Conservation (phyloP, 2,888 invertebrate species). For the Neoaliturus tenellus region DNA sequence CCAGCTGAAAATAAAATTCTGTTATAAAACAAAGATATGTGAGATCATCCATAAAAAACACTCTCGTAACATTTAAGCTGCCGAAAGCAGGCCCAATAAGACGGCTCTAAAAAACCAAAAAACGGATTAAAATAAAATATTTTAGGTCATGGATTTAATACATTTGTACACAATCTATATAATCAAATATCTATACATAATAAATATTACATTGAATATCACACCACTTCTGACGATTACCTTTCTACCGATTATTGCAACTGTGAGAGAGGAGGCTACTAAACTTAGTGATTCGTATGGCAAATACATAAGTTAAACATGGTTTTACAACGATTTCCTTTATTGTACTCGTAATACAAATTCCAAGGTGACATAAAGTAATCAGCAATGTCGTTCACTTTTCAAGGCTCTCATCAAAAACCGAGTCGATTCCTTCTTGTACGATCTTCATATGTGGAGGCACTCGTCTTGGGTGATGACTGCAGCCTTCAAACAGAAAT, state of each 20-base stretch:
- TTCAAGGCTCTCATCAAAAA: slow-evolving; percentile 12
- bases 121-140: slow-evolving; percentile 3
- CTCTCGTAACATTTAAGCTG: slow-evolving; percentile 8
- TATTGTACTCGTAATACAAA: slow-evolving; percentile 41
- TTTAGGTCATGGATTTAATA: slow-evolving; percentile 44
- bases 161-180: slow-evolving; percentile 47
- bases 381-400: slow-evolving; percentile 9
- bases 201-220: slow-evolving; percentile 46
- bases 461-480: neutral
- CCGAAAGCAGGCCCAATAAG: neutral
- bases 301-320: slow-evolving; percentile 35
- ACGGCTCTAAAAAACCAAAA: neutral
- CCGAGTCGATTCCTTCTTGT: neutral
- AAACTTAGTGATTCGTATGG: slow-evolving; percentile 25
- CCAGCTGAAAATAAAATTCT: slow-evolving; percentile 22
- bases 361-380: slow-evolving; percentile 12
- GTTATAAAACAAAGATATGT: slow-evolving; percentile 14
- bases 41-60: slow-evolving; percentile 34
- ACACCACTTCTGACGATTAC: slow-evolving; percentile 23
- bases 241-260: slow-evolving; percentile 32
- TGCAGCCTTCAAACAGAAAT: neutral
- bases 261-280: slow-evolving; percentile 17
- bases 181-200: slow-evolving; percentile 35
- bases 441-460: neutral
- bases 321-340: slow-evolving; percentile 31